Evolutionary conservation across 2,797 vertebrate genomes (phyloP).

Genomic region (Liasis olivaceus): DNA sequence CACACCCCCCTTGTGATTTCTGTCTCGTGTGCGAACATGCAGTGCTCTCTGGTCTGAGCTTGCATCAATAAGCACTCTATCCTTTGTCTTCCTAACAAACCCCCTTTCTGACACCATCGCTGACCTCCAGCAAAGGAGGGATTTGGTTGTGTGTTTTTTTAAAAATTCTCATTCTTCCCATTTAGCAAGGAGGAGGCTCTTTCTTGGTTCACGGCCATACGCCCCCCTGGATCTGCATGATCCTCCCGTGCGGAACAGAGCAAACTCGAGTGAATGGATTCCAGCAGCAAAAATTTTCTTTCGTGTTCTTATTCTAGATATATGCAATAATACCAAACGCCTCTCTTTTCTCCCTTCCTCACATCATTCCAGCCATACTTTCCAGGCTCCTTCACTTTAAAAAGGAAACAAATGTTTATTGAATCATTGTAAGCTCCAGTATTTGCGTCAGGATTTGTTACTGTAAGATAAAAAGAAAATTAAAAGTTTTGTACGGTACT

Average conservation of each 20-base stretch:
- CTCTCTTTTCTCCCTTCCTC: conserved; percentile 16
- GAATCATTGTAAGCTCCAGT: conserved; percentile 50
- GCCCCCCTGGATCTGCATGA: neutral
- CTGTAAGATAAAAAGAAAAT: conserved; percentile 50
- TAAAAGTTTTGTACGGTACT: conserved; percentile 70
- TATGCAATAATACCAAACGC: conserved; percentile 57
- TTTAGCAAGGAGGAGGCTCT: neutral
- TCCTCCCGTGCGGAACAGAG: neutral
- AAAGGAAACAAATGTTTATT: conserved; percentile 52
- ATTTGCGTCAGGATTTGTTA: conserved; percentile 66
- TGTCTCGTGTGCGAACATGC: neutral
- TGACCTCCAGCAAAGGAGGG: neutral
- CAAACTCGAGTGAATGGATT: neutral
- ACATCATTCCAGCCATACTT: conserved; percentile 49
- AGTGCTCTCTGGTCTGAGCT: neutral
- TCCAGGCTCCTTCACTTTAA: conserved; percentile 52
- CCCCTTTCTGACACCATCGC: neutral
- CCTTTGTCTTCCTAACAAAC: neutral
- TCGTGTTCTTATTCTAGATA: conserved; percentile 21
- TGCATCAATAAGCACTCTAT: neutral
- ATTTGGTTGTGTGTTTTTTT: neutral
- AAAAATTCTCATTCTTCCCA: neutral
- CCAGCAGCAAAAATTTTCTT: neutral
- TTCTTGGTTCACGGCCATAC: no score
- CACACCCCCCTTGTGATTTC: neutral